These are phyloP conservation scores for Lamellibrachia columna DNA, from an alignment of 2,888 invertebrate species.

Conservation along the genomic window DNA sequence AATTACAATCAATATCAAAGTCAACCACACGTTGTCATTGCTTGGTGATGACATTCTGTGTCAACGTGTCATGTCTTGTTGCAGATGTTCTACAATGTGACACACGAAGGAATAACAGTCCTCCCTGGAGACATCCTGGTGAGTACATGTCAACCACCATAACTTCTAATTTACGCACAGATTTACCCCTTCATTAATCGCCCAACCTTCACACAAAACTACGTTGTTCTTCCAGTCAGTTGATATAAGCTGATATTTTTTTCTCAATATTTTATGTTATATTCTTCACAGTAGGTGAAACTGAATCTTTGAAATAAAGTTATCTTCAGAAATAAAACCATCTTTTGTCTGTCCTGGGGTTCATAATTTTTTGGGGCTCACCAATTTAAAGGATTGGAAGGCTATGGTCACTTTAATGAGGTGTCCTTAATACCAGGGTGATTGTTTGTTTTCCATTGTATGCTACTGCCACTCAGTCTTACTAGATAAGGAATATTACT, in stretches of 20 bases:
- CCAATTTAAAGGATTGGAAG: too few species aligned
- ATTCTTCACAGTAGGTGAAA: neutral
- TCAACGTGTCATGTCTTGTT: slow-evolving; percentile 14
- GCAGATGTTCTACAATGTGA: slow-evolving; percentile 64
- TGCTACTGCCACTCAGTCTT: too few species aligned
- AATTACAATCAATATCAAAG: too few species aligned
- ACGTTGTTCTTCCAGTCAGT: neutral
- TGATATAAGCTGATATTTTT: neutral
- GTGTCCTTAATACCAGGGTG: too few species aligned
- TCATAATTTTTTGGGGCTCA: too few species aligned
- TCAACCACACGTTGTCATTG: neutral
- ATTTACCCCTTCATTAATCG: neutral
- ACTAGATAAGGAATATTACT: neutral
- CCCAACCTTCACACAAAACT: neutral
- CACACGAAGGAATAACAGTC: slow-evolving; percentile 53
- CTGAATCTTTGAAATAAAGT: neutral
- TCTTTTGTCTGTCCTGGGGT: too few species aligned
- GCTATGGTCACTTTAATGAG: too few species aligned
- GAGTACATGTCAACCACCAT: neutral
- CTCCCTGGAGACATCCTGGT: slow-evolving; percentile 60
- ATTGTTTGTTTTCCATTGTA: too few species aligned
- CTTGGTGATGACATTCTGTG: neutral
- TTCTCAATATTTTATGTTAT: neutral
- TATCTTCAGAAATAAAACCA: neutral
- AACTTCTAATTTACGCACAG: neutral